Evolutionary conservation across 1,140 invertebrate species (phyloP).

Genomic region (Zaprionus davidi): DNA sequence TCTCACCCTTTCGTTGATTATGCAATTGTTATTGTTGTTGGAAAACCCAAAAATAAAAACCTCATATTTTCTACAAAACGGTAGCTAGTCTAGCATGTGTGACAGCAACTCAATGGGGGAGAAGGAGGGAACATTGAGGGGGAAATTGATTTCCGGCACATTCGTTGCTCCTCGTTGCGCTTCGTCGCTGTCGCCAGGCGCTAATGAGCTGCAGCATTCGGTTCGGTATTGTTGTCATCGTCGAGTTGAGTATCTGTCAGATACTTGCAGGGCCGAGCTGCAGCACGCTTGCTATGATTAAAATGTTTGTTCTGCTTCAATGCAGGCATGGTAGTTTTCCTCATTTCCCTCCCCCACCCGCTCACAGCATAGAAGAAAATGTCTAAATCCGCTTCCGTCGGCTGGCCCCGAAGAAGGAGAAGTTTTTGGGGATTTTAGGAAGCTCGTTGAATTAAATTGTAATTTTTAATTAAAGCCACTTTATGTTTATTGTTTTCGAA

Average conservation of each 20-base stretch:
- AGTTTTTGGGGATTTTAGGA: constrained; percentile 29
- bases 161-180: constrained; percentile 56
- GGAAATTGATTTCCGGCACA: constrained; percentile 74
- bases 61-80: constrained; percentile 59
- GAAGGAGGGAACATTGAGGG: neutral
- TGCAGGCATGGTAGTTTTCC: constrained; percentile 35
- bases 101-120: constrained; percentile 20
- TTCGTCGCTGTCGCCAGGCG: constrained; percentile 68
- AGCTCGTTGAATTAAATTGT: constrained; percentile 70
- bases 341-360: neutral
- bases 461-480: constrained; percentile 77
- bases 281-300: constrained; percentile 54
- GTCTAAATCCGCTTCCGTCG: constrained; percentile 46
- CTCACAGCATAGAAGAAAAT: constrained; percentile 30
- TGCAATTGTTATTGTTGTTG: constrained; percentile 39
- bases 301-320: constrained; percentile 76
- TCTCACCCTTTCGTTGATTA: constrained; percentile 39
- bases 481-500: constrained; percentile 57
- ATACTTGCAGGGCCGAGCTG: constrained; percentile 51
- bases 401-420: neutral
- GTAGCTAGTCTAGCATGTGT: constrained; percentile 3
- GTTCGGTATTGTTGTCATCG: constrained; percentile 15
- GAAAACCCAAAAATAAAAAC: constrained; percentile 52
- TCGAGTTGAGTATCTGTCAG: constrained; percentile 59
- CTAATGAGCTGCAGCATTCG: constrained; percentile 79